These are phyloP conservation scores for Tiliqua scincoides DNA, from an alignment of 2,113 vertebrate species.

Conservation along the genomic window DNA sequence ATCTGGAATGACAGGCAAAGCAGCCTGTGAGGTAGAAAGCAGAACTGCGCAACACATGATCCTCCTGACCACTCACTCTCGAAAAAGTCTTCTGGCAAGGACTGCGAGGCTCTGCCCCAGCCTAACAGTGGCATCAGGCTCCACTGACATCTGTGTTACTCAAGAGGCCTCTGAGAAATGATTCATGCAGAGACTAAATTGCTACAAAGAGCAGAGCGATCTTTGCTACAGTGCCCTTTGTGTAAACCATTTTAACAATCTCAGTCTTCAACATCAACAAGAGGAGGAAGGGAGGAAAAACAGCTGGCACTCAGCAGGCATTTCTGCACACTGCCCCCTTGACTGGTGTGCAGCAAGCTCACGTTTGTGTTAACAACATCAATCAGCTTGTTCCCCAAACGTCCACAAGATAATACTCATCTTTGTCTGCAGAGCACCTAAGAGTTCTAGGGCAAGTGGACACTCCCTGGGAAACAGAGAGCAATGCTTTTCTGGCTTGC, in stretches of 20 bases:
- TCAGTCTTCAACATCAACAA: not conserved
- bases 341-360: not conserved
- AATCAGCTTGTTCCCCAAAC: not conserved
- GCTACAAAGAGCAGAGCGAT: conserved; percentile 1
- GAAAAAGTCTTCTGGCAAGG: conserved; percentile 10
- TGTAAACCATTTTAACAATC: not conserved
- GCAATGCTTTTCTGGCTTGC: too few relatives aligned
- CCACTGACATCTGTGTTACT: not conserved
- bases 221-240: not conserved
- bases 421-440: not conserved
- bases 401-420: too few relatives aligned
- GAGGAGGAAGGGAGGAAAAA: not conserved
- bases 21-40: too few relatives aligned
- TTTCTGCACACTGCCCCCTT: not conserved
- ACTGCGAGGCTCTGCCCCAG: not conserved
- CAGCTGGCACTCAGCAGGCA: not conserved
- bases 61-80: too few relatives aligned
- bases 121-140: not conserved
- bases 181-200: not conserved
- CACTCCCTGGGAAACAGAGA: too few relatives aligned
- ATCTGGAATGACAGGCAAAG: too few relatives aligned
- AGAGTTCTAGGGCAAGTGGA: not conserved
- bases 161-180: conserved; percentile 23
- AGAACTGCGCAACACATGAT: too few relatives aligned
- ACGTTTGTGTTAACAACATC: not conserved